Percentiles rank a stretch among this genome's conserved stretches.
Evolutionary conservation across 2,113 vertebrate species (phyloP).

Genomic region (Podarcis cretensis): DNA sequence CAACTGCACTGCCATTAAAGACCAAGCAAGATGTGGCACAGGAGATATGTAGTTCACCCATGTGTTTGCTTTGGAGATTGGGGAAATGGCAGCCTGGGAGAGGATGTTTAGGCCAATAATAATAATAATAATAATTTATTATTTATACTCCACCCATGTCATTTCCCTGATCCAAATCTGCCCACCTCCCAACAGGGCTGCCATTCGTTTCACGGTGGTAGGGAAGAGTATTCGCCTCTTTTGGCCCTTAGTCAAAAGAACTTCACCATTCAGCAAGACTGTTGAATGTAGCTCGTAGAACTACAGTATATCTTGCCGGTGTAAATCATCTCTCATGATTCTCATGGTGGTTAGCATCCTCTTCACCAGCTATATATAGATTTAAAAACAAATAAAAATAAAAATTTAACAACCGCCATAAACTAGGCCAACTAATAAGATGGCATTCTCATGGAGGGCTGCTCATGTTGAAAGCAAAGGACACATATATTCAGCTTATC

Average conservation of each 20-base stretch:
- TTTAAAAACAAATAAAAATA: not conserved
- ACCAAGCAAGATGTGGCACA: not conserved
- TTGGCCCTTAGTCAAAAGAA: not conserved
- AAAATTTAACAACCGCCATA: not conserved
- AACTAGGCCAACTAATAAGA: not conserved
- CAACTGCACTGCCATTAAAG: not conserved
- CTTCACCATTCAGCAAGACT: not conserved
- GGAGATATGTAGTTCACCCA: not conserved
- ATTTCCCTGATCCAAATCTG: not conserved
- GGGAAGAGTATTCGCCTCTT: not conserved
- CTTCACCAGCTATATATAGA: not conserved
- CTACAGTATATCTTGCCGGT: not conserved
- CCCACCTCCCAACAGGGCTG: not conserved
- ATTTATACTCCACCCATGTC: not conserved
- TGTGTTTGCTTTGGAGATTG: not conserved
- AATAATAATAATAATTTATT: too few relatives aligned
- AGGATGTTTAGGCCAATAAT: too few relatives aligned
- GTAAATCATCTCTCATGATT: fast-evolving
- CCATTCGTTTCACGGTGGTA: not conserved
- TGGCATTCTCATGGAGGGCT: not conserved
- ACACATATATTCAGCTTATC: not conserved
- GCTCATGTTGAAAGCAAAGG: not conserved
- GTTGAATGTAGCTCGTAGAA: not conserved
- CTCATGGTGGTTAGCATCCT: not conserved
- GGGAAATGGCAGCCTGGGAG: not conserved